Evolutionary conservation across 2,113 vertebrate genomes (phyloP).

Genomic region (Erythrocercus mccallii): DNA sequence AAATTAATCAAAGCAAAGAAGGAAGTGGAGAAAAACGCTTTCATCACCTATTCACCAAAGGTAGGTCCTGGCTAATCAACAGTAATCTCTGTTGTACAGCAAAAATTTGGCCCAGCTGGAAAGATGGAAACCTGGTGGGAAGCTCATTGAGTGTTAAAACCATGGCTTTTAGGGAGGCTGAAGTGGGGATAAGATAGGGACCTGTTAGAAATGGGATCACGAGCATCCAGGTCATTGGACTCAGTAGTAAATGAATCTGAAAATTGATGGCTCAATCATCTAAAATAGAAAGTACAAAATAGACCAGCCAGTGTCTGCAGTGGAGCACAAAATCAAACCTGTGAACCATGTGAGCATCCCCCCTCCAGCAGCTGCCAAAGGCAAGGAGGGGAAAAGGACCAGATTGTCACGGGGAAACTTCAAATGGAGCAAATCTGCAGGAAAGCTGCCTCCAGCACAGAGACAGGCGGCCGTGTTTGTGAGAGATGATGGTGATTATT

Average conservation of each 20-base stretch:
- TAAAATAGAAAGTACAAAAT: background rate
- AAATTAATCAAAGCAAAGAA: constrained; percentile 53
- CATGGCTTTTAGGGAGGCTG: background rate
- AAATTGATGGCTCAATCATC: constrained; percentile 29
- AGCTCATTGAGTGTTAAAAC: constrained; percentile 5
- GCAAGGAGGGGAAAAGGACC: background rate
- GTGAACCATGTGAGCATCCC: background rate
- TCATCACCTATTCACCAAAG: background rate
- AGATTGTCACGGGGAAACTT: background rate
- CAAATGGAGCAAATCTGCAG: background rate
- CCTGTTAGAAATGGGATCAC: background rate
- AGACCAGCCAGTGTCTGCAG: background rate
- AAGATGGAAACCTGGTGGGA: background rate
- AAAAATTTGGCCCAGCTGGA: background rate
- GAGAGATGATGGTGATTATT: constrained; percentile 29
- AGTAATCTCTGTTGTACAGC: background rate
- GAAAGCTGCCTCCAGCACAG: background rate
- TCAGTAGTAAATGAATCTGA: constrained; percentile 8
- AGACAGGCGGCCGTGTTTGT: background rate
- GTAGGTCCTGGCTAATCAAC: background rate
- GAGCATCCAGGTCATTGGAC: background rate
- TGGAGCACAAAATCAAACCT: constrained; percentile 47
- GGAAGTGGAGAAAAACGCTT: constrained; percentile 28
- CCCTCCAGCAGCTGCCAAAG: background rate
- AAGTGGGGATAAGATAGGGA: background rate